Percentiles rank a stretch among this genome's conserved stretches.
Conservation (phyloP, 1,140 invertebrate genomes). For the Grapholita molesta region DNA sequence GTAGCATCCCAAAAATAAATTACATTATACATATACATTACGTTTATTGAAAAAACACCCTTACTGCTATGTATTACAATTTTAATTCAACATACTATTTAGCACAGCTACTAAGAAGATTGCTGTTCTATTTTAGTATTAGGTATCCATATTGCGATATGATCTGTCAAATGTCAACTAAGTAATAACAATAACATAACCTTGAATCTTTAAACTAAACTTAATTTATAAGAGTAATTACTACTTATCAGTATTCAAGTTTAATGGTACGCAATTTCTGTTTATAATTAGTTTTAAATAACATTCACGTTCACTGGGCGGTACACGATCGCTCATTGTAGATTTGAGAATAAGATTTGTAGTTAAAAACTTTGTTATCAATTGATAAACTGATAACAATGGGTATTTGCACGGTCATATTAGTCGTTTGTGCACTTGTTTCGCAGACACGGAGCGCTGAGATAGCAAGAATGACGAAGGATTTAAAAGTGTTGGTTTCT, state of each 20-base stretch:
- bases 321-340: background rate
- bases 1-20: too few species aligned
- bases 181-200: conserved; percentile 16
- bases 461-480: conserved; percentile 53
- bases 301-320: background rate
- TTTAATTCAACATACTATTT: too few species aligned
- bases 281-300: background rate
- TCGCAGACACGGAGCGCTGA: conserved; percentile 22
- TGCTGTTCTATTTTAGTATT: too few species aligned
- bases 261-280: background rate
- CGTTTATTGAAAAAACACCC: too few species aligned
- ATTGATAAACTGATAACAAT: conserved; percentile 14
- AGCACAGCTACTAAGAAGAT: too few species aligned
- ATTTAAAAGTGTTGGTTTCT: conserved; percentile 69
- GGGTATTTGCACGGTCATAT: background rate
- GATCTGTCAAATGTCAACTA: background rate
- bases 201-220: background rate
- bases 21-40: too few species aligned
- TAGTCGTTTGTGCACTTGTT: conserved; percentile 22
- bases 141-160: too few species aligned
- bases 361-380: background rate
- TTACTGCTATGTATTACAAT: too few species aligned
- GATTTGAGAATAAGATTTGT: background rate
- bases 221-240: background rate
- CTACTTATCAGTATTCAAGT: background rate